phyloP scores from a whole-genome alignment of 64 coral and sea anemone genomes.

The Montipora capricornis region DNA sequence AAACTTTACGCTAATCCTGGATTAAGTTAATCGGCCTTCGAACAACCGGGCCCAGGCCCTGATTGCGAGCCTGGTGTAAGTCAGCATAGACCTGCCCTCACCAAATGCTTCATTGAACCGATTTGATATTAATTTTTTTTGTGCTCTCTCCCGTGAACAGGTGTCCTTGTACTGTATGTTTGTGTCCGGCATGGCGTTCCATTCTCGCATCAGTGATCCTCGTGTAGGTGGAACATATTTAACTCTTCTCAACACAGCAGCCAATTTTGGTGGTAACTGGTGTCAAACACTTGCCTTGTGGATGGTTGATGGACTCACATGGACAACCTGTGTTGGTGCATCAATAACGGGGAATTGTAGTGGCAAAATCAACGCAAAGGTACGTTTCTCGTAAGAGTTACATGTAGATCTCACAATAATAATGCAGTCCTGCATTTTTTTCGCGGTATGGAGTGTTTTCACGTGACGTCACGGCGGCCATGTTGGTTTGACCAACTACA shows the following conservation, averaged over 20 bases:
- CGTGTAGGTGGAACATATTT: conserved; percentile 95
- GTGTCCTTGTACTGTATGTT: conserved; percentile 96
- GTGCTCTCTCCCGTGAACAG: conserved; percentile 21
- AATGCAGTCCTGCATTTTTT: too few species aligned
- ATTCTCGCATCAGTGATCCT: conserved; percentile 90
- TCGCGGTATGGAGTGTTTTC: too few species aligned
- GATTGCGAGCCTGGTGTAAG: too few species aligned
- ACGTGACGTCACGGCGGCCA: too few species aligned
- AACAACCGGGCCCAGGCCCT: too few species aligned
- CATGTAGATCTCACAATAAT: too few species aligned
- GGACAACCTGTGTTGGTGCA: conserved; percentile 80
- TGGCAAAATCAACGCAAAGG: conserved; percentile 31
- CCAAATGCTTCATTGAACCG: too few species aligned
- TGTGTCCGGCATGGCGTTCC: conserved; percentile 92
- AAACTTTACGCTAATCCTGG: too few species aligned
- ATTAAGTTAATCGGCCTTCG: too few species aligned
- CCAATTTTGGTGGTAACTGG: conserved; percentile 95
- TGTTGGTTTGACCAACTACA: too few species aligned
- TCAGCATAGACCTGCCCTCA: too few species aligned
- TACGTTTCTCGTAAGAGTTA: not conserved
- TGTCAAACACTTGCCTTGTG: conserved; percentile 83
- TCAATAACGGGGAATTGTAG: conserved; percentile 19
- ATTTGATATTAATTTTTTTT: not conserved
- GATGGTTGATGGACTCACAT: conserved; percentile 92
- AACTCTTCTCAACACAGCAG: conserved; percentile 91